Percentiles rank a stretch among this genome's conserved stretches.
Conservation (phyloP, 2,797 vertebrate genomes). For the Propithecus perrieri region DNA sequence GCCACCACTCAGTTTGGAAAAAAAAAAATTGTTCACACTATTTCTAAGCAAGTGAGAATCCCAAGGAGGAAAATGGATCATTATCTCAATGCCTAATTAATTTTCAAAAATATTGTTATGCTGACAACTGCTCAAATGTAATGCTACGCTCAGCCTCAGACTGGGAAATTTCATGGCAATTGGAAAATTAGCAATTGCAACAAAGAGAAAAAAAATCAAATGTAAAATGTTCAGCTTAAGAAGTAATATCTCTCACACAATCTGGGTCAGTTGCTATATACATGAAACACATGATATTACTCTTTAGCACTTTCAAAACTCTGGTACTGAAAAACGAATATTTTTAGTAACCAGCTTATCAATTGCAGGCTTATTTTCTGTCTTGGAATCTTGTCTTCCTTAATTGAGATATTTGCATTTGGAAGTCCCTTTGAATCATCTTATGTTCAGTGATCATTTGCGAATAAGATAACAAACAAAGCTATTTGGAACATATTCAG, state of each 20-base stretch:
- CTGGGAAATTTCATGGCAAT: slow-evolving; percentile 15
- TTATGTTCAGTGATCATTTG: slow-evolving; percentile 47
- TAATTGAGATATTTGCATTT: slow-evolving; percentile 74
- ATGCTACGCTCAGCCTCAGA: background rate
- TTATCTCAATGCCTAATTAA: slow-evolving; percentile 72
- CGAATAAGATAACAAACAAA: slow-evolving; percentile 27
- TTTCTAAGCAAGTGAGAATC: slow-evolving; percentile 62
- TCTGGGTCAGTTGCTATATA: background rate
- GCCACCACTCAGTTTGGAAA: background rate
- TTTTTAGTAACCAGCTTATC: slow-evolving; percentile 56
- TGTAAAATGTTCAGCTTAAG: background rate
- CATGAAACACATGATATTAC: background rate
- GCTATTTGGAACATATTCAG: slow-evolving; percentile 2
- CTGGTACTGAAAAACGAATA: background rate
- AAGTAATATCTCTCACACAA: background rate
- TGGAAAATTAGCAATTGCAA: slow-evolving; percentile 44
- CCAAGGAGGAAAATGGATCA: slow-evolving; percentile 34
- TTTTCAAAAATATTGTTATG: slow-evolving; percentile 67
- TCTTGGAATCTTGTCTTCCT: slow-evolving; percentile 39
- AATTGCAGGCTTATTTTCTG: slow-evolving; percentile 42
- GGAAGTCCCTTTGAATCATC: slow-evolving; percentile 56
- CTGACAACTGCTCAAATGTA: slow-evolving; percentile 45
- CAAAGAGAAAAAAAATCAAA: background rate
- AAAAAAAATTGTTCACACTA: background rate
- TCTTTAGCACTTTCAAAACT: slow-evolving; percentile 39